Base-by-base conservation (phyloP, 2,113 vertebrate genomes). In the Mystacornis crossleyi region DNA sequence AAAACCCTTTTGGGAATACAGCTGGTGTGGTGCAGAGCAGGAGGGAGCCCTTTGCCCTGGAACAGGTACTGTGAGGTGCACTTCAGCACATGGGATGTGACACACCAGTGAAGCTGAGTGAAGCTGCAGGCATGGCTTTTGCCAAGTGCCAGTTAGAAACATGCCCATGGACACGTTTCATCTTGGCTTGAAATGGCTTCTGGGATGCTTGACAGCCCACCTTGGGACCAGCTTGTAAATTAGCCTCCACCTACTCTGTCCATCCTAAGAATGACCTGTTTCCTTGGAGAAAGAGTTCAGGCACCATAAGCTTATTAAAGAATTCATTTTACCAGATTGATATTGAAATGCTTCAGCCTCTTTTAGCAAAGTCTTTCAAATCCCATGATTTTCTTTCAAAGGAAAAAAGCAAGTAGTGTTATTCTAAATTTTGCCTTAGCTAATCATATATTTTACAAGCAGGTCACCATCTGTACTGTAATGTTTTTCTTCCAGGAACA, bases 401-500 rank as follows among this genome's bases (percentile, higher is more conserved):
- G 31, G 45, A 69, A 69, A 53, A 31, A 91, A 88, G 8, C 18
- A 54, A 79, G 42, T 21, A 47, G 18, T 47, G 14, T 67, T 96
- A 40, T 43, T 91, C n/a, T 86, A 61, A 87, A 80, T 90, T 88
- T 72, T 85, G 34, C 34, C 29, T 75, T 74, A 69, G 54, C 29
- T 69, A 70, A 40, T 91, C 25, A 16, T 60, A 31, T 21, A 11
- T 89, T 77, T 86, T 77, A 89, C 4, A 11, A 67, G 86, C 43
- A 91, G 29, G 21, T 87, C 33, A 40, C 50, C 3, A 2, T 72
- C 45, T 82, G 70, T n/a, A 19, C 24, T 81, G 54, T 65, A 74
- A 93, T 50, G 45, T 81, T 53, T 87, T 77, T 85, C 85, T 96
- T 91, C 91, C 78, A 92, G 78, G 90, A 96, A 86, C 80, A 90